Conservation (phyloP, 2,113 vertebrate genomes). For the Callaeas wilsoni region DNA sequence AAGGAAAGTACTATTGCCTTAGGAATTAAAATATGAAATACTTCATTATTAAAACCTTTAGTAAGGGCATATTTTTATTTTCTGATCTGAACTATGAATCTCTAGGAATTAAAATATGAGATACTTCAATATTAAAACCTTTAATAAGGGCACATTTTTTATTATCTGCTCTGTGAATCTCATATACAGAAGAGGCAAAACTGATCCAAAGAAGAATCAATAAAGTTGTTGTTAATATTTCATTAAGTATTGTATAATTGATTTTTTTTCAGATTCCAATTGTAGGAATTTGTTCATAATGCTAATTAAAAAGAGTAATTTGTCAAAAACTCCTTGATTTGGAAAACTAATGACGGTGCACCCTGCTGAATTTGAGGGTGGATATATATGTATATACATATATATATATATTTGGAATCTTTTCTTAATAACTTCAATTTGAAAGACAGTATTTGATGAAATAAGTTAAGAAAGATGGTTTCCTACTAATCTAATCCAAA, state of each 20-base stretch:
- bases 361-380: not conserved
- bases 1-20: not conserved
- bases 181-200: not conserved
- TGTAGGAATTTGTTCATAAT: not conserved
- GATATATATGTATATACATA: not conserved
- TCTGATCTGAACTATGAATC: not conserved
- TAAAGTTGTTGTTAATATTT: not conserved
- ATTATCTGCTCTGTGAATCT: not conserved
- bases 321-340: not conserved
- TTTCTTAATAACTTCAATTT: not conserved
- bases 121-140: not conserved
- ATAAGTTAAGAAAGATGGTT: fast-evolving
- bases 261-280: not conserved
- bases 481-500: not conserved
- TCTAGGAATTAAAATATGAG: not conserved
- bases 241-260: not conserved
- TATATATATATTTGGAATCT: not conserved
- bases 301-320: not conserved
- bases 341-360: not conserved
- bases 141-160: not conserved
- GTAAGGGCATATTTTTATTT: not conserved
- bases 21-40: not conserved
- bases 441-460: not conserved
- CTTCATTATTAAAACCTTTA: not conserved
- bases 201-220: not conserved